These are phyloP conservation scores for Xenentodon cancila DNA, from an alignment of 2,797 vertebrate species.

Conservation along the genomic window DNA sequence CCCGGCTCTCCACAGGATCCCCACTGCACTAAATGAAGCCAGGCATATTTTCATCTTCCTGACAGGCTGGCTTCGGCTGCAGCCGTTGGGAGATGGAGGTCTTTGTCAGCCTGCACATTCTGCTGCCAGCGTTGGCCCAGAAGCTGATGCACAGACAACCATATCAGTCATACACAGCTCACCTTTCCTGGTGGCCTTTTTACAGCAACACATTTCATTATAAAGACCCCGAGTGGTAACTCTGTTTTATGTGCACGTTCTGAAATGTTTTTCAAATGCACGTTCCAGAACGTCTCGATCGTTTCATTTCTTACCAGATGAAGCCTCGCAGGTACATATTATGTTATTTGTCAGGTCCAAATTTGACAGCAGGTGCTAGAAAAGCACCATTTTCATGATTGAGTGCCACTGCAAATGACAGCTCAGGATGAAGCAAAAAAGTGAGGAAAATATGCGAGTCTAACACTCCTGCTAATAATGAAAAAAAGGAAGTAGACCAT, in stretches of 20 bases:
- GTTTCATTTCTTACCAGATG: background rate
- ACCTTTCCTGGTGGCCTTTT: conserved; percentile 14
- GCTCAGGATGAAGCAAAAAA: background rate
- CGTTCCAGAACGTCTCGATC: conserved; percentile 1
- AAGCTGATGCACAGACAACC: conserved; percentile 48
- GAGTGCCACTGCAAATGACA: background rate
- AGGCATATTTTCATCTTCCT: conserved; percentile 80
- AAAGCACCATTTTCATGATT: background rate
- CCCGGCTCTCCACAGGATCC: conserved; percentile 75
- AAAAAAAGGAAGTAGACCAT: background rate
- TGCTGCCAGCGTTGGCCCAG: conserved; percentile 54
- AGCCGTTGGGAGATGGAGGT: conserved; percentile 69
- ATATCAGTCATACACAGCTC: conserved; percentile 39
- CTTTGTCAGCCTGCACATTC: conserved; percentile 57
- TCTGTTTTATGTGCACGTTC: background rate
- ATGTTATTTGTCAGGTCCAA: conserved; percentile 14
- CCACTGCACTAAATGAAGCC: conserved; percentile 78
- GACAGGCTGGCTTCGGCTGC: conserved; percentile 69
- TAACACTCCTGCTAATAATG: background rate
- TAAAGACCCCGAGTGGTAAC: too few relatives aligned
- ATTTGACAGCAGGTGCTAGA: background rate
- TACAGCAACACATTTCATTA: conserved; percentile 21
- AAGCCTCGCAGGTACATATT: background rate
- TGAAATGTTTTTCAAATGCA: too few relatives aligned
- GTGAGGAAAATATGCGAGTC: background rate